A percentile compares a stretch with the other conserved stretches of the same genome.
phyloP scores from a whole-genome alignment of 2,888 invertebrate genomes.

The Buathra laborator region DNA sequence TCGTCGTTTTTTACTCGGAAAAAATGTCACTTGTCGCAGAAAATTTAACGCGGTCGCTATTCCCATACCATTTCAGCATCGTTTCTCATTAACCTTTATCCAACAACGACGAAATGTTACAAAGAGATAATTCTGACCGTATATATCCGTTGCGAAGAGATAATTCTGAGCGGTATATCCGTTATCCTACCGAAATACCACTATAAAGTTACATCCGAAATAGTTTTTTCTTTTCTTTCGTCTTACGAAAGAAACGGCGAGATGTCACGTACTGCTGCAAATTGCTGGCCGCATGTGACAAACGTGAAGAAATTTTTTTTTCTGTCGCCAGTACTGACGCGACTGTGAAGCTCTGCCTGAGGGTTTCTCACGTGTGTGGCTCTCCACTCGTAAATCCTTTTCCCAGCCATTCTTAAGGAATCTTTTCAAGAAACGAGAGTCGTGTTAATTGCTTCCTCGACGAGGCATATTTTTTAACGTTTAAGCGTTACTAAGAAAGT shows the following conservation, averaged over 20 bases:
- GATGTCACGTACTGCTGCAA: conserved; percentile 33
- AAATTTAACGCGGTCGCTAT: conserved; percentile 15
- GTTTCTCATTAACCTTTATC: conserved; percentile 29
- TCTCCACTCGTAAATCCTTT: conserved; percentile 18
- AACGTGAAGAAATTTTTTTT: neutral
- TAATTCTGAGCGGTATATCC: neutral
- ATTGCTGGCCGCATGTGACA: neutral
- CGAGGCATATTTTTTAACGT: conserved; percentile 10
- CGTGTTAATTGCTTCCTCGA: conserved; percentile 52
- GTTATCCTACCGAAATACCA: neutral
- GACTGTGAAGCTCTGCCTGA: conserved; percentile 31
- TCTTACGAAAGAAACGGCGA: conserved; percentile 20
- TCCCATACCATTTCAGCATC: neutral
- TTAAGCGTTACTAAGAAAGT: conserved; percentile 21
- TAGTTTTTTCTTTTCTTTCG: conserved; percentile 1
- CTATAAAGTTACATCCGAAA: conserved; percentile 16
- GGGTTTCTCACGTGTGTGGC: conserved; percentile 3
- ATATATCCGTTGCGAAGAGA: neutral
- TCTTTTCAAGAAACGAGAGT: conserved; percentile 22
- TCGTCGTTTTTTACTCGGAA: neutral
- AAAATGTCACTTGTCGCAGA: neutral
- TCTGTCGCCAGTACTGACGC: conserved; percentile 13
- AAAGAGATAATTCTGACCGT: neutral
- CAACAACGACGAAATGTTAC: neutral
- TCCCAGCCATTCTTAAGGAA: conserved; percentile 30